Percentiles rank a stretch among this genome's conserved stretches.
These are phyloP conservation scores for Cordylochernes scorpioides DNA, from an alignment of 2,888 invertebrate species.

Conservation along the genomic window DNA sequence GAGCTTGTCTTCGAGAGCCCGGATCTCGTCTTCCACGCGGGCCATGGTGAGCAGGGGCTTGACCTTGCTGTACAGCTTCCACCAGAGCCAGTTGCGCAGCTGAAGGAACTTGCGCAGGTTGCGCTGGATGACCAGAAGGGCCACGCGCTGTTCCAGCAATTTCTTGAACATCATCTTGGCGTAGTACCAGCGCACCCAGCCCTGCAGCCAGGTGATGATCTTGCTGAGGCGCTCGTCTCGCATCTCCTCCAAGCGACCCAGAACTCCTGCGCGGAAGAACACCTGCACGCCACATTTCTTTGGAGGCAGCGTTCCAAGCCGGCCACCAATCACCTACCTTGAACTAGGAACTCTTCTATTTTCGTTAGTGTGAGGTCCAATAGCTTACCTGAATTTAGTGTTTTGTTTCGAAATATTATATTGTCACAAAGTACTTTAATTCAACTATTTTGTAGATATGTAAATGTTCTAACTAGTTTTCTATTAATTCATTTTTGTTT, in stretches of 20 bases:
- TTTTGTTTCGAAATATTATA: too few relatives aligned
- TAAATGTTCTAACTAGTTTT: too few relatives aligned
- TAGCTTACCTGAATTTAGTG: too few relatives aligned
- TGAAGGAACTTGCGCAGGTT: slow-evolving; percentile 98
- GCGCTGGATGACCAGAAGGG: slow-evolving; percentile 91
- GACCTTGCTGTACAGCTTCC: slow-evolving; percentile 98
- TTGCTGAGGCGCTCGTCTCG: slow-evolving; percentile 96
- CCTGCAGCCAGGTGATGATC: slow-evolving; percentile 93
- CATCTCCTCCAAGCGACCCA: slow-evolving; percentile 99
- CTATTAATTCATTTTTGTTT: too few relatives aligned
- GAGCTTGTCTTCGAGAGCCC: slow-evolving; percentile 89
- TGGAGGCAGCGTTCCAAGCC: too few relatives aligned
- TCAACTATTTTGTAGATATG: too few relatives aligned
- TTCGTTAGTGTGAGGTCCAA: too few relatives aligned
- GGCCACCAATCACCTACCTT: too few relatives aligned
- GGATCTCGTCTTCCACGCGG: slow-evolving; percentile 95
- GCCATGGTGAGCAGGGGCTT: slow-evolving; percentile 96
- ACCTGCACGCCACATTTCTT: too few relatives aligned
- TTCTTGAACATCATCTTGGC: slow-evolving; percentile 58
- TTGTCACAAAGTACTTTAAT: too few relatives aligned
- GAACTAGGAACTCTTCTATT: too few relatives aligned
- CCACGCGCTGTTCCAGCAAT: slow-evolving; percentile 83
- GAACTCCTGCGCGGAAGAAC: slow-evolving; percentile 99
- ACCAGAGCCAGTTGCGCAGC: slow-evolving; percentile 99
- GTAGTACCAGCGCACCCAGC: slow-evolving; percentile 66